Base-by-base conservation (phyloP, 2,888 invertebrate species). In the Eupithecia pulchellata region DNA sequence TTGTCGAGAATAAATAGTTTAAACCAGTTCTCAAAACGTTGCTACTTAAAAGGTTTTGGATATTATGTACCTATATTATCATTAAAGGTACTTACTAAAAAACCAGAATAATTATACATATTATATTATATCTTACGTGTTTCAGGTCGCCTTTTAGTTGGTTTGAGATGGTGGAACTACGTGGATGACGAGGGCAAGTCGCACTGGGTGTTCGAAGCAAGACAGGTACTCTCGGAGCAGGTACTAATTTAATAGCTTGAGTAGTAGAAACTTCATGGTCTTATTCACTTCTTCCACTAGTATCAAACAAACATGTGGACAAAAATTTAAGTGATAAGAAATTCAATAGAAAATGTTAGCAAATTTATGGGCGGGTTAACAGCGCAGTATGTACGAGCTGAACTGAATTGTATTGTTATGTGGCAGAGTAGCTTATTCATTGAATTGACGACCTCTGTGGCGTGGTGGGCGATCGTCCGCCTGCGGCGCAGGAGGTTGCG, bases 161-260 rank as follows among this genome's bases (percentile, higher is more conserved):
- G 99, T 0, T 92, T 99, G 27, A 95, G 99, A 77, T 99, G 99
- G 99, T 99, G 99, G 99, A 99, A 99, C 94, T 99, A 99, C 87
- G 98, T 99, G 0, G 99, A 99, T 86, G 99, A 99, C 82, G 97
- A 98, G 76, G 99, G 99, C 47, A 96, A 97, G 81, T 99, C 99
- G 64, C 98, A 99, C 89, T 99, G 99, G 99, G 97, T 99, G 25
- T 99, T 98, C 90, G 99, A 99, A 94, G 96, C 99, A 0, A 95
- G 97, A 94, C 98, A 98, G 96, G 98, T 98, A 92, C 25, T 32
- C 20, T 25, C 1, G 20, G 3, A 30, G 3, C 30, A 32, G 20
- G 27, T 60, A 60, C 29, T 9, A n/a, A 60, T n/a, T 60, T n/a
- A 47, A 20, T 47, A 47, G 42, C 9, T 3, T 20, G 20, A 9